Evolutionary conservation across 1,140 invertebrate species (phyloP).

Genomic region (Megalopta genalis): DNA sequence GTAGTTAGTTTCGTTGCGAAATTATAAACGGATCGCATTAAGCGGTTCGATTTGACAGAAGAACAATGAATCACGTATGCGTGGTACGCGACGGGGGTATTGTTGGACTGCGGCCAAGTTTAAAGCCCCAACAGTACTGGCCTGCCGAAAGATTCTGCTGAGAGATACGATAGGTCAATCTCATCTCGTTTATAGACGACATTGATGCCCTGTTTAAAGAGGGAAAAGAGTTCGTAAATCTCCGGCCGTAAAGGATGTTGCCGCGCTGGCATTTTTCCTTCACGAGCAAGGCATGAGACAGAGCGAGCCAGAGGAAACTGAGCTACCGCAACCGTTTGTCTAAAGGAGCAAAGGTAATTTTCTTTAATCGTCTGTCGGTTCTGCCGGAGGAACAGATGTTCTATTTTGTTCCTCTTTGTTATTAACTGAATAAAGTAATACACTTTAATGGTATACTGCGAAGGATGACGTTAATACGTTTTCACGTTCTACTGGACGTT

Average conservation of each 20-base stretch:
- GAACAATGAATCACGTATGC: background rate
- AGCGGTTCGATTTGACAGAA: background rate
- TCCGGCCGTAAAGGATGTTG: background rate
- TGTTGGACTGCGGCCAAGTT: constrained; percentile 25
- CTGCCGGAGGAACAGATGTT: too few relatives aligned
- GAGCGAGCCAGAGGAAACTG: background rate
- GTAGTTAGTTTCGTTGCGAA: too few relatives aligned
- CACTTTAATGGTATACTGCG: too few relatives aligned
- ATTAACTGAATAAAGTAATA: too few relatives aligned
- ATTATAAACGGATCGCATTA: background rate
- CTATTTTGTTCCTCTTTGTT: too few relatives aligned
- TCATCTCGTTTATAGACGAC: constrained; percentile 31
- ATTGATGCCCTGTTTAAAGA: constrained; percentile 29
- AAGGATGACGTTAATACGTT: too few relatives aligned
- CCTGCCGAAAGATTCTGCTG: background rate
- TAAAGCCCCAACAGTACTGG: constrained; percentile 9
- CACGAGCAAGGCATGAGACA: background rate
- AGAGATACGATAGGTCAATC: constrained; percentile 23
- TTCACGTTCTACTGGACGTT: too few relatives aligned
- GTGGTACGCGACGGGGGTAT: background rate
- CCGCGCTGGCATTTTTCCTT: background rate
- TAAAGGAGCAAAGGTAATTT: background rate
- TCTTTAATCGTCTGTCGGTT: background rate
- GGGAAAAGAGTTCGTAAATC: constrained; percentile 25
- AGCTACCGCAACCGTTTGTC: background rate